A percentile compares a stretch with the other conserved stretches of the same genome.
phyloP scores from a whole-genome alignment of 1,140 invertebrate genomes.

The Drosophila willistoni region DNA sequence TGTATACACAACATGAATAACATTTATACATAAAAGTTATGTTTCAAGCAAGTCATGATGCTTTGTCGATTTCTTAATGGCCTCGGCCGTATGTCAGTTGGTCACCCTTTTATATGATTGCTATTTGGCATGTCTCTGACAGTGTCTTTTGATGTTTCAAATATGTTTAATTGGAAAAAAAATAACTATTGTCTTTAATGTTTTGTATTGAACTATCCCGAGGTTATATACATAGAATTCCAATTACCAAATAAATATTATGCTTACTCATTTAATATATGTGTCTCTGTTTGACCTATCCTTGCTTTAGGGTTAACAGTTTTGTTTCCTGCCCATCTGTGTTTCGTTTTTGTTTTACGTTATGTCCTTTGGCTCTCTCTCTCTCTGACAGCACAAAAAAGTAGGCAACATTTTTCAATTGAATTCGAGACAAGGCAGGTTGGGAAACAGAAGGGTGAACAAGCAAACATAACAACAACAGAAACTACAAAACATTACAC shows the following conservation, averaged over 20 bases:
- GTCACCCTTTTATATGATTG: not conserved
- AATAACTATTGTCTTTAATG: not conserved
- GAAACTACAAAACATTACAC: constrained; percentile 58
- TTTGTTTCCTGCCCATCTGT: constrained; percentile 44
- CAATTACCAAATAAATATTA: constrained; percentile 40
- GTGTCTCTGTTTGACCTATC: not conserved
- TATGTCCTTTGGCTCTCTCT: constrained; percentile 1
- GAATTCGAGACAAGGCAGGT: constrained; percentile 39
- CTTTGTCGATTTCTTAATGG: constrained; percentile 3
- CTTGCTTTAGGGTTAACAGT: constrained; percentile 39
- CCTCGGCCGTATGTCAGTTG: not conserved
- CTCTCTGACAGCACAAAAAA: constrained; percentile 42
- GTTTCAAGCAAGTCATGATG: not conserved
- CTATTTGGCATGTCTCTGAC: not conserved
- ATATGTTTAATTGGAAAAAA: not conserved
- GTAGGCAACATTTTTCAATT: constrained; percentile 63
- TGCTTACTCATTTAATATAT: constrained; percentile 28
- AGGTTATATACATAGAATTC: constrained; percentile 37
- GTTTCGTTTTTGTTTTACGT: constrained; percentile 2
- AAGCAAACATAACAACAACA: constrained; percentile 42
- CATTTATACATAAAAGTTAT: too few relatives aligned
- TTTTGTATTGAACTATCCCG: not conserved
- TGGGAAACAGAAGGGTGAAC: constrained; percentile 11
- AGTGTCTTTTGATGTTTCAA: not conserved
- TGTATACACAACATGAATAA: not conserved